Conservation (phyloP, 2,113 vertebrate species). For the Rhinoptilus africanus region DNA sequence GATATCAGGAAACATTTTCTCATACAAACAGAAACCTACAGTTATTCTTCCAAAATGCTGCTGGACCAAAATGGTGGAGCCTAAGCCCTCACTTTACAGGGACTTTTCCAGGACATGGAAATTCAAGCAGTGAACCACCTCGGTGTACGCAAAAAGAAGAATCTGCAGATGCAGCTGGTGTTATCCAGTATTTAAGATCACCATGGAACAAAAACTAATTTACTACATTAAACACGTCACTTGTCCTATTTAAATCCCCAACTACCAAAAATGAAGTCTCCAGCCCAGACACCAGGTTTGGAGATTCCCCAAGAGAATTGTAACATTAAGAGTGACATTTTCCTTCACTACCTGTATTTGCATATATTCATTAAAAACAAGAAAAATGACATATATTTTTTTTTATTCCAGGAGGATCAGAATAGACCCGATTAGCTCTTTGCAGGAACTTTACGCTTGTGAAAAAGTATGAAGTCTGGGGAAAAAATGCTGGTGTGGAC, state of each 20-base stretch:
- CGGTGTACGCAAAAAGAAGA: background rate
- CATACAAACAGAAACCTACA: background rate
- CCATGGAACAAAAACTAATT: background rate
- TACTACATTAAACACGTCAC: background rate
- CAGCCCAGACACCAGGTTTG: background rate
- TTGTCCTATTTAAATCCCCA: slow-evolving; percentile 7
- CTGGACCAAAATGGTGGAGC: background rate
- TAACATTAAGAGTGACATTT: background rate
- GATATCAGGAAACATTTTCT: too few species aligned
- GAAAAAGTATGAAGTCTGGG: background rate
- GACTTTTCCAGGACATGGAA: background rate
- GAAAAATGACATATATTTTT: background rate
- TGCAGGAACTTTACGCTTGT: background rate
- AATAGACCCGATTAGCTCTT: background rate
- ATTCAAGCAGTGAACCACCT: background rate
- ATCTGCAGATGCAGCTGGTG: background rate
- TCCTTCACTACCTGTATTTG: background rate
- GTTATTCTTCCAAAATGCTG: background rate
- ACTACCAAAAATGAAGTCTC: background rate
- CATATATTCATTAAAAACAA: background rate
- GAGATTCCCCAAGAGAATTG: background rate
- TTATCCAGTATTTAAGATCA: slow-evolving; percentile 34
- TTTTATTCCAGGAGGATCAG: background rate
- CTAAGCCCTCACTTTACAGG: background rate
- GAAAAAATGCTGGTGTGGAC: background rate